phyloP scores from a whole-genome alignment of 2,113 vertebrate species.

The Alligator sinensis region DNA sequence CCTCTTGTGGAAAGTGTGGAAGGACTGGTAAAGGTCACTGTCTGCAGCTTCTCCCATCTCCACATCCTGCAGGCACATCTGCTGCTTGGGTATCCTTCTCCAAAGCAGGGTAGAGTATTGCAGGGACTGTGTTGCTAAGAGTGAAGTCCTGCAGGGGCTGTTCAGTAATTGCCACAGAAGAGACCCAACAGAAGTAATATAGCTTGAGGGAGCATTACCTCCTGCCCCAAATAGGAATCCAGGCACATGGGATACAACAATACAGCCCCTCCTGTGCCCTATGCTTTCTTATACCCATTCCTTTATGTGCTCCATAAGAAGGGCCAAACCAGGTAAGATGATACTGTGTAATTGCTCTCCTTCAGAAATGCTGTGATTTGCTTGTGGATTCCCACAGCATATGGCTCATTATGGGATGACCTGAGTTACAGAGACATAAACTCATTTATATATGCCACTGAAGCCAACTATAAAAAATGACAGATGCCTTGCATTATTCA shows the following conservation, averaged over 20 bases:
- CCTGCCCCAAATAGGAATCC: not conserved
- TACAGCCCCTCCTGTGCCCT: accelerated
- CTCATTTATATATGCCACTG: not conserved
- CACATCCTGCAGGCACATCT: accelerated
- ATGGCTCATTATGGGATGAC: not conserved
- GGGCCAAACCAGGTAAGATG: not conserved
- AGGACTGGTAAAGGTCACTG: not conserved
- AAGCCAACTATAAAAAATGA: not conserved
- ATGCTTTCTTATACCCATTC: not conserved
- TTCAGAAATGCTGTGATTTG: not conserved
- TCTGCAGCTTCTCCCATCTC: not conserved
- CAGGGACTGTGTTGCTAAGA: not conserved
- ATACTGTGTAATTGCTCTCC: not conserved
- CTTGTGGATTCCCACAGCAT: not conserved
- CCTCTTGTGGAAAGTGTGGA: not conserved
- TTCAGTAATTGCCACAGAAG: not conserved
- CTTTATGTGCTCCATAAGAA: not conserved
- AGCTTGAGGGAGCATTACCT: not conserved
- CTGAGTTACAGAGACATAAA: not conserved
- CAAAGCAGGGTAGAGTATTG: not conserved
- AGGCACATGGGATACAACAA: not conserved
- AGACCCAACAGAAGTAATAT: not conserved
- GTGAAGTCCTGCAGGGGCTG: not conserved
- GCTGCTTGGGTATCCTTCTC: not conserved
- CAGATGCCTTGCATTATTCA: not conserved